These are phyloP conservation scores for Pachypsylla venusta DNA, from an alignment of 1,140 invertebrate species.

Conservation along the genomic window DNA sequence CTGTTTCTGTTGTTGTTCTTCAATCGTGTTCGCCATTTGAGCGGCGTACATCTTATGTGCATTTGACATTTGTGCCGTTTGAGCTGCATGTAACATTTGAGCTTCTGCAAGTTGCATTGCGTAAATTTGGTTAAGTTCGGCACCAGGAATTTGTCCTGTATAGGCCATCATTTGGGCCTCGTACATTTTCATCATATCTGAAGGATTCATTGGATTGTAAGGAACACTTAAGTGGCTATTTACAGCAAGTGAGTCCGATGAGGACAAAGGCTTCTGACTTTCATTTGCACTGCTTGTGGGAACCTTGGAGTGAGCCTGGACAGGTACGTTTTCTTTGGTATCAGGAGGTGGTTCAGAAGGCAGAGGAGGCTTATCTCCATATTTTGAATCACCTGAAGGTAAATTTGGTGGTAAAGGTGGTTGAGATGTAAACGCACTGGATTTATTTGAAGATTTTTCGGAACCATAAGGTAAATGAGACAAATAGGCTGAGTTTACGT, in stretches of 20 bases:
- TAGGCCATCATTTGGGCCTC: not conserved
- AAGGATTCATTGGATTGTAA: not conserved
- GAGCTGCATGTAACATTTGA: not conserved
- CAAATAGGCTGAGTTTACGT: too few species aligned
- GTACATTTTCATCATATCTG: not conserved
- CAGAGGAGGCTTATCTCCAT: not conserved
- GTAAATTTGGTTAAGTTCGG: not conserved
- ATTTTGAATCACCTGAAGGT: too few species aligned
- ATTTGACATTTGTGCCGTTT: not conserved
- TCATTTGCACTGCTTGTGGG: not conserved
- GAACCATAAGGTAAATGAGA: too few species aligned
- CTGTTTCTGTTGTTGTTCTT: not conserved
- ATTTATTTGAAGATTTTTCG: too few species aligned
- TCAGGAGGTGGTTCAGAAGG: not conserved
- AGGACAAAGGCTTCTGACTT: not conserved
- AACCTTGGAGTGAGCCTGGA: too few species aligned
- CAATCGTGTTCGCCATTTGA: not conserved
- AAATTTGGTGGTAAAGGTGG: too few species aligned
- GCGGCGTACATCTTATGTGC: not conserved
- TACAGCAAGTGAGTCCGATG: too few species aligned
- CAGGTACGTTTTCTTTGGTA: constrained; percentile 9
- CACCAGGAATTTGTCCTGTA: not conserved
- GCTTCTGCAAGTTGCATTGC: not conserved
- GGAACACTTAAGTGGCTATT: not conserved
- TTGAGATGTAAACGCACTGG: too few species aligned